Evolutionary conservation across 2,888 invertebrate genomes (phyloP).

Genomic region (Drosophila pullipes): DNA sequence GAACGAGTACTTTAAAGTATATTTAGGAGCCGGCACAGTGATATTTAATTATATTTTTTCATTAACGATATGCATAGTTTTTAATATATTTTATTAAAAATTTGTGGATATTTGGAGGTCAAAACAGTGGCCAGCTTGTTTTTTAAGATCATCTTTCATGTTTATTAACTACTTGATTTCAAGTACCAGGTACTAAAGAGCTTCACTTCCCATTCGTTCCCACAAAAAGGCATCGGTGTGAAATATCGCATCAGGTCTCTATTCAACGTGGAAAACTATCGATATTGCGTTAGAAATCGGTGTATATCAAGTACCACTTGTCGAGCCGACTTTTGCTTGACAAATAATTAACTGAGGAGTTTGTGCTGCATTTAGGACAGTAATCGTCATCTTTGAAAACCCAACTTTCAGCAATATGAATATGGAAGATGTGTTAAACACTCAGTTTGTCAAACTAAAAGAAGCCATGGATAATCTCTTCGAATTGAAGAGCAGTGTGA

Average conservation of each 20-base stretch:
- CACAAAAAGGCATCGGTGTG: neutral
- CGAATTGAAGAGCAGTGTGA: slow-evolving; percentile 88
- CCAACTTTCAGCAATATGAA: neutral
- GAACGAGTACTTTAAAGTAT: slow-evolving; percentile 5
- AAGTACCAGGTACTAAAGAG: neutral
- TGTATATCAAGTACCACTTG: neutral
- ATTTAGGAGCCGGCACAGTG: neutral
- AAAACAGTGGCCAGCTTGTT: neutral
- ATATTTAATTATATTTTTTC: neutral
- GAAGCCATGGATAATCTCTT: slow-evolving; percentile 89
- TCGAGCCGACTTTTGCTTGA: neutral
- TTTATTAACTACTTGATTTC: neutral
- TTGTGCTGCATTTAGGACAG: neutral
- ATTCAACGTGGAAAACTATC: neutral
- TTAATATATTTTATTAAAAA: neutral
- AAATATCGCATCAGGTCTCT: neutral
- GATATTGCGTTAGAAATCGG: neutral
- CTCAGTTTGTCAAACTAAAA: slow-evolving; percentile 89
- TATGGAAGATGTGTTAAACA: slow-evolving; percentile 63
- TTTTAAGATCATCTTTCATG: neutral
- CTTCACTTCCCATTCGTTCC: neutral
- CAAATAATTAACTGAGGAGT: neutral
- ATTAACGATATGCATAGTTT: neutral
- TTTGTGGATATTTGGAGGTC: neutral
- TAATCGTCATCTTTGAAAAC: neutral